A percentile compares a stretch with the other conserved stretches of the same genome.
Conservation (phyloP, 2,113 vertebrate genomes). For the Erythrocercus mccallii region DNA sequence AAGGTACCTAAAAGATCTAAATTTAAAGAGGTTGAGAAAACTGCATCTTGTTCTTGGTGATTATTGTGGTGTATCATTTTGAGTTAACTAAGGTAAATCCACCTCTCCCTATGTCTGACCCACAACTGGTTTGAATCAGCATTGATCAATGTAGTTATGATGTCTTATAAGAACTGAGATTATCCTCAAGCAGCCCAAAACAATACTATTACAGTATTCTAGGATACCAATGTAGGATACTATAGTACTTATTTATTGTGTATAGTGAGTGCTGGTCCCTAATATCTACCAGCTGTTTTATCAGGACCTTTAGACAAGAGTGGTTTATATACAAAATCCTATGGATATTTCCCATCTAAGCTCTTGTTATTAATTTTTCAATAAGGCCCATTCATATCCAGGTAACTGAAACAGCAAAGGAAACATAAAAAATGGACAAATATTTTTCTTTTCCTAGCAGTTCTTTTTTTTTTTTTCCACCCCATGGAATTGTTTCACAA, state of each 20-base stretch:
- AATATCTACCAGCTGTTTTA: constrained; percentile 60
- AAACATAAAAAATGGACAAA: constrained; percentile 11
- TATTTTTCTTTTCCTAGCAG: background rate
- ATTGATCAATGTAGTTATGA: background rate
- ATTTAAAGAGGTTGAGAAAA: background rate
- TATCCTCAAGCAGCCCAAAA: background rate
- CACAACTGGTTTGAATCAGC: background rate
- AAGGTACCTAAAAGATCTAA: background rate
- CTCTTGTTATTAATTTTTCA: constrained; percentile 63
- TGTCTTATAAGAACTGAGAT: background rate
- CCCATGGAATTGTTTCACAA: background rate
- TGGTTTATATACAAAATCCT: constrained; percentile 40
- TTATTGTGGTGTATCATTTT: background rate
- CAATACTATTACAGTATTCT: background rate
- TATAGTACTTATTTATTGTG: constrained; percentile 11
- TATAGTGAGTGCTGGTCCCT: background rate
- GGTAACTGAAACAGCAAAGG: constrained; percentile 30
- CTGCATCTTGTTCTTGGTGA: background rate
- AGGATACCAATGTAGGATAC: background rate
- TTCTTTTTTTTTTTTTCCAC: background rate
- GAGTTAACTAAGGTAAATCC: background rate
- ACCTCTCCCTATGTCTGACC: background rate
- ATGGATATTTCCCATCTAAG: constrained; percentile 41
- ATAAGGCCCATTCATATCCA: constrained; percentile 28
- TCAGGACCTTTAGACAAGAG: constrained; percentile 15